Percentiles rank a stretch among this genome's conserved stretches.
Evolutionary conservation across 2,888 invertebrate species (phyloP).

Genomic region (Spicauda simplicius): DNA sequence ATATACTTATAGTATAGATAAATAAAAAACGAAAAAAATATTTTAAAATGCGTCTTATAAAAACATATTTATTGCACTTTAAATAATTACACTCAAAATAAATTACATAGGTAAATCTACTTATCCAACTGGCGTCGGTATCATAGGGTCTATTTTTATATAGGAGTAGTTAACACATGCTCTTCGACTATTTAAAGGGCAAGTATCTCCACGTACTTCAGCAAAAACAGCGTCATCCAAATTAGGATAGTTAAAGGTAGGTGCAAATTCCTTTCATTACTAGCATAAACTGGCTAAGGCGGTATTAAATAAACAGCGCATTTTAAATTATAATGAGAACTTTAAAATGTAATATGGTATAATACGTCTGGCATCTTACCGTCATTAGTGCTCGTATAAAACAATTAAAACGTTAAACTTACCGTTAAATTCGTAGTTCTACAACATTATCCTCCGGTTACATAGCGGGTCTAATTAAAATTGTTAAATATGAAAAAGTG

Average conservation of each 20-base stretch:
- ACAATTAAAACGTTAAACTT: slow-evolving; percentile 32
- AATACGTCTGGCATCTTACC: slow-evolving; percentile 18
- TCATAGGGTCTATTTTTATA: slow-evolving; percentile 25
- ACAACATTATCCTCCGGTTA: slow-evolving; percentile 31
- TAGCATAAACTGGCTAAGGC: slow-evolving; percentile 13
- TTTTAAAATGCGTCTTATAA: no score
- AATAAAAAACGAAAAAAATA: no score
- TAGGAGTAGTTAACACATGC: slow-evolving; percentile 25
- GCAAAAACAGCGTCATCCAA: slow-evolving; percentile 33
- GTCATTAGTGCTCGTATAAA: slow-evolving; percentile 18
- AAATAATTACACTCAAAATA: no score
- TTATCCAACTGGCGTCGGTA: not conserved
- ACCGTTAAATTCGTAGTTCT: slow-evolving; percentile 31
- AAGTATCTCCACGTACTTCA: slow-evolving; percentile 2
- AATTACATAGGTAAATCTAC: not conserved
- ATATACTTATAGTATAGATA: no score
- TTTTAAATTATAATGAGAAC: slow-evolving; percentile 31
- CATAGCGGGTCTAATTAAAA: slow-evolving; percentile 32
- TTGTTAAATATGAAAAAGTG: slow-evolving; percentile 23
- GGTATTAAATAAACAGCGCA: slow-evolving; percentile 21
- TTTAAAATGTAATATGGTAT: slow-evolving; percentile 29
- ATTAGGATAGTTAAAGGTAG: slow-evolving; percentile 26
- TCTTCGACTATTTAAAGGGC: slow-evolving; percentile 28
- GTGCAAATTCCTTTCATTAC: slow-evolving; percentile 34
- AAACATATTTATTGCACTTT: no score